These are phyloP conservation scores for Mirounga angustirostris DNA, from an alignment of 2,113 vertebrate genomes.

Conservation along the genomic window DNA sequence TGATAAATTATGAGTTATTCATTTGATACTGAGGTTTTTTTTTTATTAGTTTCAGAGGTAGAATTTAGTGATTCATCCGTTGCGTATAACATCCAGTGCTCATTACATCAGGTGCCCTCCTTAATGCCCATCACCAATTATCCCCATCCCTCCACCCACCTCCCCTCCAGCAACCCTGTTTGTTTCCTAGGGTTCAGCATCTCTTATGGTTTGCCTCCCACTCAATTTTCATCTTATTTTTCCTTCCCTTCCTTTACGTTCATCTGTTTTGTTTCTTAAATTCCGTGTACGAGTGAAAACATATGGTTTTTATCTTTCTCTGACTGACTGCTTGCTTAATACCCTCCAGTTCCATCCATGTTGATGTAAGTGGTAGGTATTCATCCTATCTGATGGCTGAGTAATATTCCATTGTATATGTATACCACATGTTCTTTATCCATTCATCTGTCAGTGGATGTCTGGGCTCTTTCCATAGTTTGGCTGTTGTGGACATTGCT, in stretches of 20 bases:
- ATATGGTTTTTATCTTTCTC: neutral
- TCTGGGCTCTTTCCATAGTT: neutral
- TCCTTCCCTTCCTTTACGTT: neutral
- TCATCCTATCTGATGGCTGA: neutral
- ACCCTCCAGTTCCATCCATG: neutral
- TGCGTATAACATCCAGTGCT: neutral
- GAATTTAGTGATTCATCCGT: neutral
- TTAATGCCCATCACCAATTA: neutral
- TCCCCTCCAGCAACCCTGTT: neutral
- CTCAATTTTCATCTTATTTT: neutral
- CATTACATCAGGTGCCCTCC: neutral
- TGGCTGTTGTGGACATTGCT: neutral
- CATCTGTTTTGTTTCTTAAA: neutral
- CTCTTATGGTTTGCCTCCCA: neutral
- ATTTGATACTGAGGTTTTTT: neutral
- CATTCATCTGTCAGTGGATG: neutral
- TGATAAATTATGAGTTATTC: neutral
- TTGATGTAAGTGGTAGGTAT: neutral
- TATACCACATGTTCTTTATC: neutral
- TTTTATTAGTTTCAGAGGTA: neutral
- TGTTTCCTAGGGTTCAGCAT: neutral
- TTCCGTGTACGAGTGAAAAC: neutral
- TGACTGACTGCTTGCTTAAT: neutral
- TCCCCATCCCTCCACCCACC: neutral
- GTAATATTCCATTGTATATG: neutral